Percentiles rank a stretch among this genome's conserved stretches.
Conservation (phyloP, 1,140 invertebrate genomes). For the Neomicropteryx cornuta region DNA sequence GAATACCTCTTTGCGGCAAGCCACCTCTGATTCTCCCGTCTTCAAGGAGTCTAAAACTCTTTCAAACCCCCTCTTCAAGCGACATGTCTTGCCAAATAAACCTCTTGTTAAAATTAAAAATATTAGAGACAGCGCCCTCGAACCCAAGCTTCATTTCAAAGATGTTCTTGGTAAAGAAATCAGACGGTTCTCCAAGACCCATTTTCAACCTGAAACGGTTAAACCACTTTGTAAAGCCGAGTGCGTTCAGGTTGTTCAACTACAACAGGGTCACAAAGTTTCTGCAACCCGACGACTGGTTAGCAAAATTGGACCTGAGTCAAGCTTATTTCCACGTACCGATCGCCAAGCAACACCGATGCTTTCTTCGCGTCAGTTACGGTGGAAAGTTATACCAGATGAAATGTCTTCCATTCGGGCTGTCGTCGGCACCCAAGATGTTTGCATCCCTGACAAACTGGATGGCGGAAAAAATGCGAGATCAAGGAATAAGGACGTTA, state of each 20-base stretch:
- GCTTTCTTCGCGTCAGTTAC: slow-evolving; percentile 16
- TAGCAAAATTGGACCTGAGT: slow-evolving; percentile 16
- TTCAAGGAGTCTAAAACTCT: slow-evolving; percentile 6
- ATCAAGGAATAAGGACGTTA: slow-evolving; percentile 11
- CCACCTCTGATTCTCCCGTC: slow-evolving; percentile 14
- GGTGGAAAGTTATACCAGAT: slow-evolving; percentile 13
- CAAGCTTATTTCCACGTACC: slow-evolving; percentile 19
- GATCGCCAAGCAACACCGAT: slow-evolving; percentile 14
- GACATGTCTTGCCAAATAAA: slow-evolving; percentile 14
- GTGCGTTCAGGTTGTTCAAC: slow-evolving; percentile 16
- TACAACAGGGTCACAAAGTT: slow-evolving; percentile 15
- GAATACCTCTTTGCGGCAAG: slow-evolving; percentile 16
- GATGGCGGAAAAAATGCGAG: slow-evolving; percentile 15
- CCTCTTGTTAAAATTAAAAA: slow-evolving; percentile 5
- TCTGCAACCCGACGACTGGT: slow-evolving; percentile 17
- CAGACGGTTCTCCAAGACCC: slow-evolving; percentile 6
- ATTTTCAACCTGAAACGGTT: slow-evolving; percentile 9
- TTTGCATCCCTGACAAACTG: slow-evolving; percentile 15
- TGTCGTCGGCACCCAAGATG: slow-evolving; percentile 13
- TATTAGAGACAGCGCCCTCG: slow-evolving; percentile 2
- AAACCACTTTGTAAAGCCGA: slow-evolving; percentile 8
- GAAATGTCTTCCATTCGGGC: slow-evolving; percentile 15
- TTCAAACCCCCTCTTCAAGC: slow-evolving; percentile 10
- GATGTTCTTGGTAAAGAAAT: slow-evolving; percentile 8
- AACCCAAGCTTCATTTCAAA: slow-evolving; percentile 7